Evolutionary conservation across 2,888 invertebrate genomes (phyloP).

Genomic region (Hyposoter dolosus): DNA sequence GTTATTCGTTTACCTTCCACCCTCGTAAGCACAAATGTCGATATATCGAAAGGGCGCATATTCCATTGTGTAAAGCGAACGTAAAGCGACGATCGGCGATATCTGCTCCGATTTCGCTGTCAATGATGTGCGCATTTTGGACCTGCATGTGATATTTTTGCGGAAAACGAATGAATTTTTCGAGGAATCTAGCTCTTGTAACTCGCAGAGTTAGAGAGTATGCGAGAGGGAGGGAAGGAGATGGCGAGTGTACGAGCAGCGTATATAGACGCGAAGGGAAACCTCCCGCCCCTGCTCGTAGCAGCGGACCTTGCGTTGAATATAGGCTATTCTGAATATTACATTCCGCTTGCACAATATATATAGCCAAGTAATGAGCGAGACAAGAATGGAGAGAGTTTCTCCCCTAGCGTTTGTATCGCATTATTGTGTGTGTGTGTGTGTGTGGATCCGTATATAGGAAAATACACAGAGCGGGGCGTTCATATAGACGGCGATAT

Average conservation of each 20-base stretch:
- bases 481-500: background rate
- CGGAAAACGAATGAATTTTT: too few relatives aligned
- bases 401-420: constrained; percentile 58
- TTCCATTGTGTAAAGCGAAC: too few relatives aligned
- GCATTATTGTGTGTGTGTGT: background rate
- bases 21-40: constrained; percentile 25
- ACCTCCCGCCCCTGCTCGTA: constrained; percentile 50
- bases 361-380: constrained; percentile 73
- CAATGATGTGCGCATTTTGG: too few relatives aligned
- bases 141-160: too few relatives aligned
- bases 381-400: constrained; percentile 45
- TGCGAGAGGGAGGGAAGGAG: background rate
- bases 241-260: constrained; percentile 23
- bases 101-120: too few relatives aligned
- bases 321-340: constrained; percentile 84
- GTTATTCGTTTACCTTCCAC: constrained; percentile 35
- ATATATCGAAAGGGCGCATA: background rate
- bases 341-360: constrained; percentile 80
- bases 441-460: too few relatives aligned
- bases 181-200: background rate
- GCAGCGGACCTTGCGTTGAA: constrained; percentile 58
- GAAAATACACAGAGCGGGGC: too few relatives aligned
- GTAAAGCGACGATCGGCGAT: too few relatives aligned
- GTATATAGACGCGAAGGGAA: constrained; percentile 62
- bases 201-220: too few relatives aligned